Conservation (phyloP, 2,797 vertebrate species). For the Gallinago stenura region DNA sequence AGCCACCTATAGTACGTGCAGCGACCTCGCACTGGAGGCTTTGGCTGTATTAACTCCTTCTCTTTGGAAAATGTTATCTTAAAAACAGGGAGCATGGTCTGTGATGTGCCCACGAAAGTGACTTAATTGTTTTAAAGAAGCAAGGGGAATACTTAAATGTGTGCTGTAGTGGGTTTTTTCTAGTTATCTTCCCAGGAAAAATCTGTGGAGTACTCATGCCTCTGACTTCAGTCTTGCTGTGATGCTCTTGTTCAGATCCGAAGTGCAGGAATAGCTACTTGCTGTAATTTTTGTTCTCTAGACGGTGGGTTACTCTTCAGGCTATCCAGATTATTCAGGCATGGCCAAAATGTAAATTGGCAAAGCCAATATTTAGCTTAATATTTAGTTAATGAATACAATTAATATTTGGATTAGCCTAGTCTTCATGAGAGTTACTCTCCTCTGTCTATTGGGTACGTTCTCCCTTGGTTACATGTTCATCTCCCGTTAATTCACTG, state of each 20-base stretch:
- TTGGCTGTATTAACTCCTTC: slow-evolving; percentile 50
- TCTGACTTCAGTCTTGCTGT: not conserved
- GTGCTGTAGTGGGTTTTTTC: not conserved
- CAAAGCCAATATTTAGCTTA: not conserved
- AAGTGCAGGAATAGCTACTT: not conserved
- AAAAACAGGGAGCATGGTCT: not conserved
- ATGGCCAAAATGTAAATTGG: not conserved
- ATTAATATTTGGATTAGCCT: not conserved
- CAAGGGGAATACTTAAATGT: not conserved
- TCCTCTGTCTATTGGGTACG: not conserved
- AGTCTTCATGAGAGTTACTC: not conserved
- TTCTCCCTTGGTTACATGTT: not conserved
- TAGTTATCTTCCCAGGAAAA: not conserved
- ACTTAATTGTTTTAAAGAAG: not conserved
- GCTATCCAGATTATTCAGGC: not conserved
- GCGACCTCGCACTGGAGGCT: not conserved
- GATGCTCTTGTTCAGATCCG: not conserved
- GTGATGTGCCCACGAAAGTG: not conserved
- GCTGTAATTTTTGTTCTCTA: not conserved
- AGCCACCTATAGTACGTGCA: not conserved
- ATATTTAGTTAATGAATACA: not conserved
- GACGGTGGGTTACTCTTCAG: not conserved
- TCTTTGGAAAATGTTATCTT: slow-evolving; percentile 28
- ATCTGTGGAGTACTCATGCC: not conserved
- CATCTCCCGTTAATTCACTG: not conserved